Conservation (phyloP, 1,140 invertebrate species). For the Ceratina australensis region DNA sequence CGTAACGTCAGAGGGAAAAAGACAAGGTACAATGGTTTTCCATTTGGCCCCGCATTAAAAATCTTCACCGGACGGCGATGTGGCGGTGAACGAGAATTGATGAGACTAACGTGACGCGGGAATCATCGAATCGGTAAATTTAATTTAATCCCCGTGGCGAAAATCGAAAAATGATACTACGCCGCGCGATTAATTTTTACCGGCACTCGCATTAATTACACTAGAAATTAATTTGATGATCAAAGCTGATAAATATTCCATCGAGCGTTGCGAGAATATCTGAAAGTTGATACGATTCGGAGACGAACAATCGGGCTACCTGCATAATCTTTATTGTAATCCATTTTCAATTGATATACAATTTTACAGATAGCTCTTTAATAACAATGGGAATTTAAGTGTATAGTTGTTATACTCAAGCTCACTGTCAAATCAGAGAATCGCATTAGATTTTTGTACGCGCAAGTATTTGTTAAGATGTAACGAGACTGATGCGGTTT, state of each 20-base stretch:
- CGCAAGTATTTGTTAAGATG: no score
- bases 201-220: conserved; percentile 12
- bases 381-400: no score
- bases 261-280: no score
- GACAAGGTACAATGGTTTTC: conserved; percentile 1
- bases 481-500: no score
- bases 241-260: no score
- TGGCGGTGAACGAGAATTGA: conserved; percentile 12
- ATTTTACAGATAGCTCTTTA: no score
- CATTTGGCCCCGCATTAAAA: conserved; percentile 11
- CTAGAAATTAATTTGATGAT: conserved; percentile 17
- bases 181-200: conserved; percentile 25
- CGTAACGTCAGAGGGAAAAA: neutral
- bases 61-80: neutral
- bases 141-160: conserved; percentile 21
- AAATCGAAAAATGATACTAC: conserved; percentile 26
- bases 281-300: no score
- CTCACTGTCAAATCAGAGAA: no score
- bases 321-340: neutral
- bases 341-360: no score
- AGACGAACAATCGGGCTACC: no score
- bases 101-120: neutral
- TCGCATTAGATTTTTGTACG: no score
- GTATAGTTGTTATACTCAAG: no score
- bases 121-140: conserved; percentile 12